Evolutionary conservation across 2,888 invertebrate genomes (phyloP).

Genomic region (Poecilus cupreus): DNA sequence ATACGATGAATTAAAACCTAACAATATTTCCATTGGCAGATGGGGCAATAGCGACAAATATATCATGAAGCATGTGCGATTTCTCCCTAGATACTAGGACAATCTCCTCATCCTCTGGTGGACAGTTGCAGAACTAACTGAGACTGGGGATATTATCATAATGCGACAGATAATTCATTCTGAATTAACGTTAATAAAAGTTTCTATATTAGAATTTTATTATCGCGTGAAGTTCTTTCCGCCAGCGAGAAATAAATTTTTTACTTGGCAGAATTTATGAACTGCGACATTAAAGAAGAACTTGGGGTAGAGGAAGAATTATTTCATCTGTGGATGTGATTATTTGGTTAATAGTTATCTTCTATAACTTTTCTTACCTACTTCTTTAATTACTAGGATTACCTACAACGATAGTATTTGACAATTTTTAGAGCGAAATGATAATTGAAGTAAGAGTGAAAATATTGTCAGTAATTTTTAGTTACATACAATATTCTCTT

Average conservation of each 20-base stretch:
- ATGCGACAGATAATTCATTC: constrained; percentile 39
- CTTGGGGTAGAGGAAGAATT: neutral
- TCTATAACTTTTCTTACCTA: too few relatives aligned
- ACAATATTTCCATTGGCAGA: neutral
- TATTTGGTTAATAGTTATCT: neutral
- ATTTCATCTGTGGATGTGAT: neutral
- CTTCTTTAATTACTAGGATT: too few relatives aligned
- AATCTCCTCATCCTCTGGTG: neutral
- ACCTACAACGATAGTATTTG: too few relatives aligned
- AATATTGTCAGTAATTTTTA: neutral
- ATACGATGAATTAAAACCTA: neutral
- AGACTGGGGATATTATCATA: neutral
- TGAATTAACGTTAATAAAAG: constrained; percentile 54
- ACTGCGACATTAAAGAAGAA: constrained; percentile 41
- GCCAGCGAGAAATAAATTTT: constrained; percentile 44
- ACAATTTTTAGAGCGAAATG: too few relatives aligned
- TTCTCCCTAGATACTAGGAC: too few relatives aligned
- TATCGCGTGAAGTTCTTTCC: constrained; percentile 51
- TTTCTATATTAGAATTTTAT: constrained; percentile 56
- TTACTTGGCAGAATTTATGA: constrained; percentile 54
- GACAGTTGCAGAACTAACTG: neutral
- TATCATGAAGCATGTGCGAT: neutral
- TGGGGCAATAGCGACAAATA: neutral
- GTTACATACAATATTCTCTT: constrained; percentile 5
- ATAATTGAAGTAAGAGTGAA: neutral